A percentile compares a stretch with the other conserved stretches of the same genome.
These are phyloP conservation scores for Sarcophaga caerulescens DNA, from an alignment of 2,888 invertebrate genomes.

Conservation along the genomic window DNA sequence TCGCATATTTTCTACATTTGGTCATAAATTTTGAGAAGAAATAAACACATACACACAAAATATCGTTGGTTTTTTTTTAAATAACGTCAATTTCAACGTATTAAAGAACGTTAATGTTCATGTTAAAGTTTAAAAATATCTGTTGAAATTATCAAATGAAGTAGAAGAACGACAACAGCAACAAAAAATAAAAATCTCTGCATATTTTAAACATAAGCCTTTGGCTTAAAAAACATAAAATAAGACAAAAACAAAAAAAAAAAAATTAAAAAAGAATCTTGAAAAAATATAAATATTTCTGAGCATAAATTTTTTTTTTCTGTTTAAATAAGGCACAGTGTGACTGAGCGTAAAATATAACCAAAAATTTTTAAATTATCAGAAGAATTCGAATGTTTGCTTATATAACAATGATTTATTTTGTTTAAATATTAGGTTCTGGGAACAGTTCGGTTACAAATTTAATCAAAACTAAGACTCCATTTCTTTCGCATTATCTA, in stretches of 20 bases:
- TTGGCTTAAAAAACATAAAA: conserved; percentile 28
- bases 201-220: conserved; percentile 43
- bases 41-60: conserved; percentile 8
- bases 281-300: conserved; percentile 5
- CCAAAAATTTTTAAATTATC: too few relatives aligned
- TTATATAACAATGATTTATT: too few relatives aligned
- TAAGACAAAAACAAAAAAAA: too few relatives aligned
- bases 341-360: too few relatives aligned
- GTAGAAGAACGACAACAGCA: conserved; percentile 29
- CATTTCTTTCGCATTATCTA: too few relatives aligned
- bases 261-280: neutral
- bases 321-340: too few relatives aligned
- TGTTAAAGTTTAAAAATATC: conserved; percentile 65
- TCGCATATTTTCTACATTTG: conserved; percentile 46
- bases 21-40: conserved; percentile 52
- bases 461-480: too few relatives aligned
- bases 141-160: conserved; percentile 67
- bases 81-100: conserved; percentile 46
- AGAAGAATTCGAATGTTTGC: too few relatives aligned
- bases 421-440: too few relatives aligned
- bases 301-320: neutral
- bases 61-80: conserved; percentile 16
- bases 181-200: neutral
- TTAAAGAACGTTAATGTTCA: conserved; percentile 62
- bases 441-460: too few relatives aligned